Evolutionary conservation across 2,113 vertebrate genomes (phyloP).

Genomic region (Paraplagusia blochii): DNA sequence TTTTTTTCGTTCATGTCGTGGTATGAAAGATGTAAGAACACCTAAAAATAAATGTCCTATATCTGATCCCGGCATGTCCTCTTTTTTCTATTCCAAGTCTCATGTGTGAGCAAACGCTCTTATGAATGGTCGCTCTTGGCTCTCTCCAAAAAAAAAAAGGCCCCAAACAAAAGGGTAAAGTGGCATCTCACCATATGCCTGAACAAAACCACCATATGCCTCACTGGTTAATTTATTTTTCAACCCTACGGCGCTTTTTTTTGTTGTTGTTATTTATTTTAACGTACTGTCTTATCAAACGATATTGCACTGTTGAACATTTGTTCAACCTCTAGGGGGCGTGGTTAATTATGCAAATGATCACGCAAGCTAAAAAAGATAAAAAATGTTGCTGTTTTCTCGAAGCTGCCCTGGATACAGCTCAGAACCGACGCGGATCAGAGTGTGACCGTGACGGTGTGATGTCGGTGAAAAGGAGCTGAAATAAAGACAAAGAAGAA

Average conservation of each 20-base stretch:
- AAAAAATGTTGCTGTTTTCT: conserved; percentile 23
- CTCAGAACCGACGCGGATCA: conserved; percentile 39
- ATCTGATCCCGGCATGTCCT: conserved; percentile 12
- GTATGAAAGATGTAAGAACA: conserved; percentile 7
- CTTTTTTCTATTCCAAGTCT: conserved; percentile 21
- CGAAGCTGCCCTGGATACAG: conserved; percentile 28
- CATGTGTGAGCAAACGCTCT: conserved; percentile 30
- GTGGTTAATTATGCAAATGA: conserved; percentile 8
- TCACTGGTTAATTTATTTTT: conserved; percentile 68
- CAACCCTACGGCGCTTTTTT: conserved; percentile 45
- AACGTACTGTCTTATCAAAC: conserved; percentile 15
- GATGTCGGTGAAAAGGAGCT: conserved; percentile 15
- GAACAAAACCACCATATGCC: conserved; percentile 68
- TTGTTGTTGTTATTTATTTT: background rate
- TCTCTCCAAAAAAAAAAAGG: conserved; percentile 49
- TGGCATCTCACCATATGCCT: conserved; percentile 68
- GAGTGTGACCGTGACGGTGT: conserved; percentile 42
- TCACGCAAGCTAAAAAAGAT: conserved; percentile 15
- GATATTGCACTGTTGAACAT: conserved; percentile 33
- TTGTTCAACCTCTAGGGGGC: conserved; percentile 19
- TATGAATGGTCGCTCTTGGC: conserved; percentile 54
- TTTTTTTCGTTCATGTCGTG: background rate
- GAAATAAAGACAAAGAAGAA: background rate
- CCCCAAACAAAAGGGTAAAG: conserved; percentile 57
- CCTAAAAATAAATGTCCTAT: conserved; percentile 8